A percentile compares a stretch with the other conserved stretches of the same genome.
phyloP scores from a whole-genome alignment of 1,140 invertebrate genomes.

The Cryptotermes secundus region DNA sequence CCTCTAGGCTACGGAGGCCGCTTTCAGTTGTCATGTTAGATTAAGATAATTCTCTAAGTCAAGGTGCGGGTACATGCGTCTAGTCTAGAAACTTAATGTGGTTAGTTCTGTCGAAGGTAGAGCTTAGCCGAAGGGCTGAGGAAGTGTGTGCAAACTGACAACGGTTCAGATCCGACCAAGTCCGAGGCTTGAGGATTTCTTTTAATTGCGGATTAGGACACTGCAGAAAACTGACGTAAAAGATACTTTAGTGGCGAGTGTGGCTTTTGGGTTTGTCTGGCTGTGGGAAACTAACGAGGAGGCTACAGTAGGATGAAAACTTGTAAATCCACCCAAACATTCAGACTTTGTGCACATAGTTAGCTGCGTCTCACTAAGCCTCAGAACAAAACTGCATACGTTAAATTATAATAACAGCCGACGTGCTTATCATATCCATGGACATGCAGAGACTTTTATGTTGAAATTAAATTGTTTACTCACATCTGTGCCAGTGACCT shows the following conservation, averaged over 20 bases:
- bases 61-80: neutral
- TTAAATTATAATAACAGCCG: neutral
- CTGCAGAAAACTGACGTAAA: neutral
- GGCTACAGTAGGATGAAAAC: neutral
- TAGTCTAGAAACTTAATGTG: neutral
- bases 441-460: neutral
- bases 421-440: neutral
- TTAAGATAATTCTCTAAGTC: neutral
- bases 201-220: slow-evolving; percentile 9
- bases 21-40: neutral
- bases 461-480: no score
- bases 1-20: no score
- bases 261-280: slow-evolving; percentile 10
- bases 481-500: no score
- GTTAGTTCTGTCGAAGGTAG: neutral
- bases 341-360: slow-evolving; percentile 8
- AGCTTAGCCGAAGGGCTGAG: neutral
- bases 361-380: neutral
- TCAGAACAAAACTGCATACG: neutral
- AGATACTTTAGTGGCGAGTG: neutral
- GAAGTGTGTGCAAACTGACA: neutral
- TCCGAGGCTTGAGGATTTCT: neutral
- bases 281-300: neutral
- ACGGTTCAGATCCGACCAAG: neutral
- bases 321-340: neutral